Evolutionary conservation across 2,113 vertebrate species (phyloP).

Genomic region (Pluvianellus socialis): DNA sequence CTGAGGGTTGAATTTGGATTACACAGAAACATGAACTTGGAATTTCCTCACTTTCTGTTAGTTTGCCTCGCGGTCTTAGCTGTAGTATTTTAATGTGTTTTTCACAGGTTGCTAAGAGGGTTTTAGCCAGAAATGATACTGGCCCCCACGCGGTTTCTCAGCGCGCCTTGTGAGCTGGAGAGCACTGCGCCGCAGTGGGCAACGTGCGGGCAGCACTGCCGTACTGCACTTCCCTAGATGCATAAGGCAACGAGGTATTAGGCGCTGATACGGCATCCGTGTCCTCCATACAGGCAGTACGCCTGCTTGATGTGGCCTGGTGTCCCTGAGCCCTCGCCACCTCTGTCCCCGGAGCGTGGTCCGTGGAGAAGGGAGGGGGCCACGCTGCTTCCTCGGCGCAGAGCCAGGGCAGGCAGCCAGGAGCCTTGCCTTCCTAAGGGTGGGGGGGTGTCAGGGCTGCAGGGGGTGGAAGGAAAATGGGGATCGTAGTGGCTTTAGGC

Average conservation of each 20-base stretch:
- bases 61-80: background rate
- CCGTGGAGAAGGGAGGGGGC: background rate
- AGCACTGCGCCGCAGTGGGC: accelerated
- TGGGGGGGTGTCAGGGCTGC: background rate
- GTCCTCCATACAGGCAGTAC: accelerated
- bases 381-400: background rate
- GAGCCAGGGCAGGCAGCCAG: background rate
- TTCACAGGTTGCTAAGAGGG: background rate
- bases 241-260: background rate
- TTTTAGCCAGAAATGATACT: background rate
- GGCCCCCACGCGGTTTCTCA: background rate
- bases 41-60: background rate
- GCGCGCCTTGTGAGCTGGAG: background rate
- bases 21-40: background rate
- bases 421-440: background rate
- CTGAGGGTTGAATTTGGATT: background rate
- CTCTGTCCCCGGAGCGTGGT: background rate
- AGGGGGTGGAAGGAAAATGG: accelerated
- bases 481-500: background rate
- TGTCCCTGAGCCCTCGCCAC: background rate
- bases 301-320: background rate
- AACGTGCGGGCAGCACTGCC: background rate
- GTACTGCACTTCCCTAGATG: background rate
- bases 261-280: accelerated
- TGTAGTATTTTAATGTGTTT: background rate